Evolutionary conservation across 2,113 vertebrate genomes (phyloP).

Genomic region (Pluvianellus socialis): DNA sequence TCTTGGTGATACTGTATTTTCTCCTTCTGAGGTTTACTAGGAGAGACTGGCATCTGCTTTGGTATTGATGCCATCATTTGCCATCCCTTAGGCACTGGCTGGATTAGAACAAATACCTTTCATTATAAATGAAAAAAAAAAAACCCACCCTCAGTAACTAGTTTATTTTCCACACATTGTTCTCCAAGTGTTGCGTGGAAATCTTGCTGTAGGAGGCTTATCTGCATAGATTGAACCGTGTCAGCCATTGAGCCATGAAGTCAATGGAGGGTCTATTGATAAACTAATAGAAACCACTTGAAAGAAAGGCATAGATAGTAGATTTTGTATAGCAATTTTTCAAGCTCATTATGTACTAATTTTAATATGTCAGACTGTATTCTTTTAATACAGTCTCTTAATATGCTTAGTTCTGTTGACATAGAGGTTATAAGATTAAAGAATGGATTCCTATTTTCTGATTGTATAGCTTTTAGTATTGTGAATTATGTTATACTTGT

Average conservation of each 20-base stretch:
- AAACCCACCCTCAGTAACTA: neutral
- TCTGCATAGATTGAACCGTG: neutral
- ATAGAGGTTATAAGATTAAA: neutral
- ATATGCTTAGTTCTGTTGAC: neutral
- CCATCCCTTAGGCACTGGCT: neutral
- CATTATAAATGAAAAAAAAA: neutral
- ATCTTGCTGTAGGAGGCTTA: neutral
- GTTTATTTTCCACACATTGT: neutral
- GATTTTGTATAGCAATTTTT: neutral
- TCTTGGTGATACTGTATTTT: neutral
- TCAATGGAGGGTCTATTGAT: neutral
- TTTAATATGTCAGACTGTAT: neutral
- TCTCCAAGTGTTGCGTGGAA: neutral
- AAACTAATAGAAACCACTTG: neutral
- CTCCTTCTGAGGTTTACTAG: neutral
- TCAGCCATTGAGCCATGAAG: neutral
- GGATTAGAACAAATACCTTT: neutral
- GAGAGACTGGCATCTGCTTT: neutral
- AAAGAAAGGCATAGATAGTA: neutral
- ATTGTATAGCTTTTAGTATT: neutral
- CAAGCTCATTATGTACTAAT: neutral
- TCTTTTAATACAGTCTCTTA: no score
- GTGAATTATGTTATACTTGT: neutral
- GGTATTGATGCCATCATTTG: neutral
- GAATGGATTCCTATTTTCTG: neutral